Evolutionary conservation across 2,888 invertebrate genomes (phyloP).

Genomic region (Auanema freiburgensis): DNA sequence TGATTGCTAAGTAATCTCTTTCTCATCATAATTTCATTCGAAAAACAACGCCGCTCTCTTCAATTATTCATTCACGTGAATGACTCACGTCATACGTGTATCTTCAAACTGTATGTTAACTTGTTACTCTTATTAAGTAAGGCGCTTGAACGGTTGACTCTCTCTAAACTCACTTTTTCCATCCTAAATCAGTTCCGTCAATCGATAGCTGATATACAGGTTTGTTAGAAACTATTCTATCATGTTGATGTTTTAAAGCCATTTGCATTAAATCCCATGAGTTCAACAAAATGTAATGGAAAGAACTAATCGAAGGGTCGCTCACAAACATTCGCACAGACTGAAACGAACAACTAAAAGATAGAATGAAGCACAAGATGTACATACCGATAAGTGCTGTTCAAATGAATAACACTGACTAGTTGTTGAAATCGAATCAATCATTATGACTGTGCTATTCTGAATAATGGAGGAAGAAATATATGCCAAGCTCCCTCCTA

Average conservation of each 20-base stretch:
- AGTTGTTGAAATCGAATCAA: conserved; percentile 1
- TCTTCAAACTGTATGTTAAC: too few species aligned
- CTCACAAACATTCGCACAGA: background rate
- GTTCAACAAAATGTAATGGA: background rate
- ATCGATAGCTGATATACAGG: conserved; percentile 23
- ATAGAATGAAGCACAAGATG: background rate
- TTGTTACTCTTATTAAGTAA: too few species aligned
- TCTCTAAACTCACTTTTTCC: conserved; percentile 23
- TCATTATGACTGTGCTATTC: conserved; percentile 20
- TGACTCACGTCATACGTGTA: too few species aligned
- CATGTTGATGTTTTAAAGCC: conserved; percentile 1
- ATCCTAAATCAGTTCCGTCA: conserved; percentile 40
- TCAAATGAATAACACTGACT: conserved; percentile 4
- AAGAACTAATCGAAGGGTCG: background rate
- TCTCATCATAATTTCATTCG: background rate
- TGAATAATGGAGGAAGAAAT: conserved; percentile 11
- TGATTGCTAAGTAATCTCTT: background rate
- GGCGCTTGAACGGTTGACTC: too few species aligned
- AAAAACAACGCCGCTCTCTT: background rate
- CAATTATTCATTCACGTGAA: too few species aligned
- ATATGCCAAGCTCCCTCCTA: conserved; percentile 33
- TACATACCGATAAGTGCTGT: conserved; percentile 19
- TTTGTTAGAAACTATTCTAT: too few species aligned
- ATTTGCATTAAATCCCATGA: conserved; percentile 20
- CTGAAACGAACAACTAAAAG: background rate